Base-by-base conservation (phyloP, 2,113 vertebrate genomes). In the Spermophilus dauricus region DNA sequence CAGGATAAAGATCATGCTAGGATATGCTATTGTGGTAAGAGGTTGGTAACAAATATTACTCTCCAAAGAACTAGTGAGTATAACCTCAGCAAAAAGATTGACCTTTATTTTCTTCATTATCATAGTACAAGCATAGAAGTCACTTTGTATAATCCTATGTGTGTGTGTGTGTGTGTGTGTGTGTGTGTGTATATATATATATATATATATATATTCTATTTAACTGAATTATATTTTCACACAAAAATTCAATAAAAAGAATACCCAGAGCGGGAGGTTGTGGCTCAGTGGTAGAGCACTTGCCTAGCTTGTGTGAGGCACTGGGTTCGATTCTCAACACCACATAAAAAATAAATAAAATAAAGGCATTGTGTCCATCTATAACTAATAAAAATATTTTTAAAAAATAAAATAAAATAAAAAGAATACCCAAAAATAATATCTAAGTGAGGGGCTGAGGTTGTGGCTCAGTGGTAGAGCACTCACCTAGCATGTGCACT, bases 181-280 rank as follows among this genome's bases (percentile, higher is more conserved):
- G 1, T 45, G 42, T 42, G 39, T 39, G 39, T 4, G 39, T 42
- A 5, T 42, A 5, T 14, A 7, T 58, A 58, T 58, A 7, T 22
- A 58, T 22, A 22, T 22, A 22, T 22, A 58, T 58, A 58, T 58
- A 58, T 84, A 80, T 92, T 6, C 22, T 83, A 95, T 91, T 96
- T 89, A 91, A 84, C 24, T 65, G 4, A 91, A 58, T 86, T 84
- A 82, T 22, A 89, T 72, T 82, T 94, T 85, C 93, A 94, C 75
- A 88, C 30, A 92, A 76, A 78, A 87, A 83, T 84, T 86, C 51
- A 34, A 0, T 77, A 86, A 69, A 32, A 93, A 77, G 34, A 85
- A 89, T 70, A 85, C 75, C 32, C 93, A 96, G 48, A 12, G 48
- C 10, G 2, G 8, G 48, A 7, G 48, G 11, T 51, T 12, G 48